Percentiles rank a stretch among this genome's conserved stretches.
Evolutionary conservation across 2,888 invertebrate species (phyloP).

Genomic region (Phengaris alcon): DNA sequence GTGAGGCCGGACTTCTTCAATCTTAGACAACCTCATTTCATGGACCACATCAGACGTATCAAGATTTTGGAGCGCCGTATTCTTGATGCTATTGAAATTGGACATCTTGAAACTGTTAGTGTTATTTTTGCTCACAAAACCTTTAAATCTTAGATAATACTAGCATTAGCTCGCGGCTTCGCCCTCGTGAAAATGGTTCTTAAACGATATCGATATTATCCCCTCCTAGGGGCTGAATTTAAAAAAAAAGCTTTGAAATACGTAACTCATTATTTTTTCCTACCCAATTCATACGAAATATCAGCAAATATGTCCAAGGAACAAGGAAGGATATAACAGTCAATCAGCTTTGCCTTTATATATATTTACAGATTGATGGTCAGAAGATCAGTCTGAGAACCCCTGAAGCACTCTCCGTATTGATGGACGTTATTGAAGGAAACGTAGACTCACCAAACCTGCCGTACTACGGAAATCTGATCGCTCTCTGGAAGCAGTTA

Average conservation of each 20-base stretch:
- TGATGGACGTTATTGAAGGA: constrained; percentile 83
- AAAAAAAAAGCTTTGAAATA: too few relatives aligned
- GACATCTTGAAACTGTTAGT: constrained; percentile 34
- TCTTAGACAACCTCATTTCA: constrained; percentile 66
- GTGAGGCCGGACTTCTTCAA: constrained; percentile 79
- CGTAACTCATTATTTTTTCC: too few relatives aligned
- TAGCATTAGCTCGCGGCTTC: too few relatives aligned
- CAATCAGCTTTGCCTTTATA: too few relatives aligned
- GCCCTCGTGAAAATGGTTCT: too few relatives aligned
- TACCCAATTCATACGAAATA: too few relatives aligned
- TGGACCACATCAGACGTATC: constrained; percentile 38
- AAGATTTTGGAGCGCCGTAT: constrained; percentile 32
- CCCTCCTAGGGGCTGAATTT: too few relatives aligned
- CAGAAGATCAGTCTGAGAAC: constrained; percentile 78
- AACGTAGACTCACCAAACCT: constrained; percentile 81
- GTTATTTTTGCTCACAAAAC: constrained; percentile 45
- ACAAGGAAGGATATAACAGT: too few relatives aligned
- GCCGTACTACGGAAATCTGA: constrained; percentile 79
- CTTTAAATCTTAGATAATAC: too few relatives aligned
- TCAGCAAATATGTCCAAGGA: too few relatives aligned
- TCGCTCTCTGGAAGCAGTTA: constrained; percentile 76
- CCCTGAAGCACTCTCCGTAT: constrained; percentile 81
- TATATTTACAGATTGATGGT: constrained; percentile 66
- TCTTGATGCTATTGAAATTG: constrained; percentile 34
- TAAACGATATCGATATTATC: too few relatives aligned